A percentile compares a stretch with the other conserved stretches of the same genome.
Evolutionary conservation across 2,113 vertebrate species (phyloP).

Genomic region (Gnathonemus echidnorhynchus): DNA sequence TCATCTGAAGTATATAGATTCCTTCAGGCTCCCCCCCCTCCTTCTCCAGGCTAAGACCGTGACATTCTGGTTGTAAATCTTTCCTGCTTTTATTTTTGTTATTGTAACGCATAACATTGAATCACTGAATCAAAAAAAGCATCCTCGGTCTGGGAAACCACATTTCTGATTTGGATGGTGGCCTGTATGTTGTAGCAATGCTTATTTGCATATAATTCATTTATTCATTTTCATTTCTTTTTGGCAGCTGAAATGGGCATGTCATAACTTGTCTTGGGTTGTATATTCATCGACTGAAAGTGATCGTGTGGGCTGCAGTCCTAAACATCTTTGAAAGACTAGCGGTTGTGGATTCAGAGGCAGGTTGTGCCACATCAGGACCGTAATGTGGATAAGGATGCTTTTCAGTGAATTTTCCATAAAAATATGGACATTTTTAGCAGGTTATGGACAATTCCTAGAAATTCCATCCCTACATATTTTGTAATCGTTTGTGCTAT

Average conservation of each 20-base stretch:
- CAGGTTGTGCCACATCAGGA: neutral
- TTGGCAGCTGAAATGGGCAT: neutral
- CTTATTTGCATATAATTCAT: conserved; percentile 2
- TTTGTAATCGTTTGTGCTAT: neutral
- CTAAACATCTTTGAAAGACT: neutral
- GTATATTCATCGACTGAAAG: neutral
- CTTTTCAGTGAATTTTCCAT: neutral
- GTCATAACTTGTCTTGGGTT: neutral
- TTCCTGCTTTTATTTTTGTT: neutral
- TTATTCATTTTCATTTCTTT: neutral
- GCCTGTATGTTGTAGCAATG: neutral
- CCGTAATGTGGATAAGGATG: neutral
- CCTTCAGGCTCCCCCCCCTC: neutral
- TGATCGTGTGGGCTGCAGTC: neutral
- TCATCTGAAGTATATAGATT: neutral
- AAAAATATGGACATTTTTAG: neutral
- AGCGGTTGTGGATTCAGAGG: neutral
- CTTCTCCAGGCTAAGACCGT: neutral
- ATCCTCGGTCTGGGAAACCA: neutral
- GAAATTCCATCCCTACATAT: neutral
- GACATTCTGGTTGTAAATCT: neutral
- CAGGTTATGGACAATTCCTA: neutral
- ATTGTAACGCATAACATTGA: neutral
- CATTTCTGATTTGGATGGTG: neutral
- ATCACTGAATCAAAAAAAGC: neutral